These are phyloP conservation scores for Bergia puertoricense DNA, from an alignment of 92 coral and sea anemone genomes.

Conservation along the genomic window DNA sequence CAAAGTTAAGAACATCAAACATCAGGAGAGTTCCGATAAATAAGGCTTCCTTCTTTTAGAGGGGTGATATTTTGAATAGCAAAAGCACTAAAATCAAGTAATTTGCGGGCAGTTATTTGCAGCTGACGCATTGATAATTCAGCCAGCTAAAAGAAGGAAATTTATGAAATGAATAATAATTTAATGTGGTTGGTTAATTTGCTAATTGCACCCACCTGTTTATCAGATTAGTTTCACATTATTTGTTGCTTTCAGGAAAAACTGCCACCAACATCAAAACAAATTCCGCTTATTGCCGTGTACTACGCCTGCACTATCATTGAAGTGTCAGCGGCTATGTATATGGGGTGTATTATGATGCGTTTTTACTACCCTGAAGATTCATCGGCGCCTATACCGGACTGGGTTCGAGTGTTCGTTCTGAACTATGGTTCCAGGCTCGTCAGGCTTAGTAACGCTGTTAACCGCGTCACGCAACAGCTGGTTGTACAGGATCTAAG, in stretches of 20 bases:
- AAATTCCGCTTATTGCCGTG: conserved; percentile 79
- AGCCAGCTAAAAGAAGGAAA: too few species aligned
- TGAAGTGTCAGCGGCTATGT: conserved; percentile 94
- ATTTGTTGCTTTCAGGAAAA: conserved; percentile 61
- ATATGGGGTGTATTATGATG: conserved; percentile 88
- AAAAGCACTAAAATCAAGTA: too few species aligned
- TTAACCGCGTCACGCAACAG: conserved; percentile 75
- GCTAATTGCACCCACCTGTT: background rate
- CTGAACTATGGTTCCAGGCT: conserved; percentile 78
- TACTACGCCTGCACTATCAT: conserved; percentile 93
- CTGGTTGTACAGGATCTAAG: conserved; percentile 70
- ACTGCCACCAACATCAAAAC: conserved; percentile 91
- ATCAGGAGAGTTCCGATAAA: too few species aligned
- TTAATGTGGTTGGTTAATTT: too few species aligned
- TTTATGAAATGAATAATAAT: too few species aligned
- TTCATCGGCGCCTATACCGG: conserved; percentile 73
- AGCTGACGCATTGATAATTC: too few species aligned
- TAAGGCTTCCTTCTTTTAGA: too few species aligned
- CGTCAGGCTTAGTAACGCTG: conserved; percentile 76
- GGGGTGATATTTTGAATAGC: too few species aligned
- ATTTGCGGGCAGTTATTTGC: too few species aligned
- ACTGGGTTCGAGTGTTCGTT: conserved; percentile 74
- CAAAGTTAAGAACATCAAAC: too few species aligned
- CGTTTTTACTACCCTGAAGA: conserved; percentile 86
- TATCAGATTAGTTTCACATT: background rate